Conservation (phyloP, 1,140 invertebrate genomes). For the Saccostrea glomerata region DNA sequence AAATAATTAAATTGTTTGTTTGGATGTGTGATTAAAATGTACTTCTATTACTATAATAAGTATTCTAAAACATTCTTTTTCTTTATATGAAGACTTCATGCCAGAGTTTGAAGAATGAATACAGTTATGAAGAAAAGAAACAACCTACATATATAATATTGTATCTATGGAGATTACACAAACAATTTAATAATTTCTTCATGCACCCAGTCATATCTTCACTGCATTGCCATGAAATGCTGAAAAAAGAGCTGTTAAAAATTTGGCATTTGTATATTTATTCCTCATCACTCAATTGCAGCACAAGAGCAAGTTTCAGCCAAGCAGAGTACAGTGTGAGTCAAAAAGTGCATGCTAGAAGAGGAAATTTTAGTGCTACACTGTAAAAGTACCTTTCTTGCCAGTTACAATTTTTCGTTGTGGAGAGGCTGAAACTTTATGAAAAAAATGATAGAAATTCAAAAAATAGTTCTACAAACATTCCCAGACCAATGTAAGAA, state of each 20-base stretch:
- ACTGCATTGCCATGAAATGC: background rate
- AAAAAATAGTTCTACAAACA: background rate
- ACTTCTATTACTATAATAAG: too few species aligned
- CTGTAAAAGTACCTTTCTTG: slow-evolving; percentile 38
- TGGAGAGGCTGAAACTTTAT: slow-evolving; percentile 41
- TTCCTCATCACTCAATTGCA: background rate
- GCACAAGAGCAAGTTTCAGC: background rate
- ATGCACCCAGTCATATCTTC: slow-evolving; percentile 15
- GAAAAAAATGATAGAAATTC: slow-evolving; percentile 45
- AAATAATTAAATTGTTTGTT: too few species aligned
- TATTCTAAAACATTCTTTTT: too few species aligned
- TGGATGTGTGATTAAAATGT: too few species aligned
- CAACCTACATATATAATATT: background rate
- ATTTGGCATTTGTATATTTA: background rate
- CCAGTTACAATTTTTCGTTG: slow-evolving; percentile 41
- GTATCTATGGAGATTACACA: background rate
- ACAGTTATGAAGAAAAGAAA: background rate
- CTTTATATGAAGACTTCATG: background rate
- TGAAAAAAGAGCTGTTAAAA: slow-evolving; percentile 2
- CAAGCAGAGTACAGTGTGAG: slow-evolving; percentile 31
- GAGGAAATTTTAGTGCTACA: slow-evolving; percentile 11
- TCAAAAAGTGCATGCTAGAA: slow-evolving; percentile 14
- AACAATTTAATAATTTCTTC: background rate
- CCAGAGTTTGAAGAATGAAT: background rate
- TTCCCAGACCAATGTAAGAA: slow-evolving; percentile 9